phyloP scores from a whole-genome alignment of 2,797 vertebrate genomes.

The Clarias laeviceps region DNA sequence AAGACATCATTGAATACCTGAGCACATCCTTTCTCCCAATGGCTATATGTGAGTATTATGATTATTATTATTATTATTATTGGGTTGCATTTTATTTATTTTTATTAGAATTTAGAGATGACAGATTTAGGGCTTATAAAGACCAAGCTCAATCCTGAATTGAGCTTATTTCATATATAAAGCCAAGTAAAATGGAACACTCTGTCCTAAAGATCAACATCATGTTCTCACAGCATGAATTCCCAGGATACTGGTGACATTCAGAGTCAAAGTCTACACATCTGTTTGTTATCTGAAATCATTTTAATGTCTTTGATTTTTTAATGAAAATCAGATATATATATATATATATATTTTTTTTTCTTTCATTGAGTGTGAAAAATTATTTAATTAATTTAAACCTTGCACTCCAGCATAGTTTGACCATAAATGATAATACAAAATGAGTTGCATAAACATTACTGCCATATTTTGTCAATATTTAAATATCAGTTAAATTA shows the following conservation, averaged over 20 bases:
- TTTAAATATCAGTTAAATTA: not conserved
- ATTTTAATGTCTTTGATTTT: no score
- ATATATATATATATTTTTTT: no score
- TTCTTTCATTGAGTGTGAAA: not conserved
- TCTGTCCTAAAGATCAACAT: conserved; percentile 21
- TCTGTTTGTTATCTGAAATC: not conserved
- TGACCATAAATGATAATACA: not conserved
- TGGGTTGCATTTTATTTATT: not conserved
- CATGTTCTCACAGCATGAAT: conserved; percentile 36
- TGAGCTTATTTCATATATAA: conserved; percentile 14
- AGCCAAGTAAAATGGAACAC: conserved; percentile 35
- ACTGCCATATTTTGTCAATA: not conserved
- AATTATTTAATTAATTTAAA: not conserved
- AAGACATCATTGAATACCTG: conserved; percentile 99
- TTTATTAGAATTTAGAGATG: not conserved
- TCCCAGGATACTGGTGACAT: conserved; percentile 26
- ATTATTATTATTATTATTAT: not conserved
- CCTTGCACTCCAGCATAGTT: not conserved
- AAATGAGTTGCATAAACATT: not conserved
- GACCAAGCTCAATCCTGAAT: conserved; percentile 12
- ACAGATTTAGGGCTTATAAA: not conserved
- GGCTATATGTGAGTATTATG: conserved; percentile 93
- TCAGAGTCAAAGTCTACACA: conserved; percentile 8
- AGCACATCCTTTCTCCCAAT: conserved; percentile 99
- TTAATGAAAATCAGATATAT: no score